Base-by-base conservation (phyloP, 2,797 vertebrate species). In the Sebastes cheni region DNA sequence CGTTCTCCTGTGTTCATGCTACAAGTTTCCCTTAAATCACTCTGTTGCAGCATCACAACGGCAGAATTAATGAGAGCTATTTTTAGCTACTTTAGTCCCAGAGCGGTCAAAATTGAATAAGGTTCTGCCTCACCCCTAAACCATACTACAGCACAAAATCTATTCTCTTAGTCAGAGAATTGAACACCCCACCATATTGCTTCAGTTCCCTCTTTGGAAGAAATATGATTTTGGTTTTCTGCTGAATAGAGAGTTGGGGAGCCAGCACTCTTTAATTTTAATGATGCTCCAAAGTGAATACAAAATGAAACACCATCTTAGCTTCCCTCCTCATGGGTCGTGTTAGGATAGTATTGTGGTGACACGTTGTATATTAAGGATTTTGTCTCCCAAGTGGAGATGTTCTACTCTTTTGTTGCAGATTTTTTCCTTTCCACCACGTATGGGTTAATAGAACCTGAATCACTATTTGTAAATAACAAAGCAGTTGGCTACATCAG, bases 61-160 rank as follows among this genome's bases (percentile, higher is more conserved):
- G 93, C 90, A 91, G 91, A 93, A 91, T 94, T 94, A 95, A 95
- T 91, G 83, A 91, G 89, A 81, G 79, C 87, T 95, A 95, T 95
- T 94, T 95, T 93, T 95, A 95, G 92, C 81, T 32, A 1, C 80
- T 80, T 71, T 86, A 39, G 77, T 93, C 90, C 91, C 90, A 86
- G 78, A 91, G 90, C 69, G 87, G 92, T 90, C 92, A 92, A 72
- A 95, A 94, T 94, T 94, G 88, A 95, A 92, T 90, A 93, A 89
- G 86, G 83, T 86, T 91, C 82, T 89, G 91, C 89, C 75, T 91
- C 86, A 76, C 82, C 73, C 79, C 68, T 70, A 84, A 94, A 88
- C 88, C 88, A 74, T 73, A 89, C 83, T 79, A 88, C 89, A 91
- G 88, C 86, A 92, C 72, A 85, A 90, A 92, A 91, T 88, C 75